Evolutionary conservation across 2,888 invertebrate genomes (phyloP).

Genomic region (Resseliella maxima): DNA sequence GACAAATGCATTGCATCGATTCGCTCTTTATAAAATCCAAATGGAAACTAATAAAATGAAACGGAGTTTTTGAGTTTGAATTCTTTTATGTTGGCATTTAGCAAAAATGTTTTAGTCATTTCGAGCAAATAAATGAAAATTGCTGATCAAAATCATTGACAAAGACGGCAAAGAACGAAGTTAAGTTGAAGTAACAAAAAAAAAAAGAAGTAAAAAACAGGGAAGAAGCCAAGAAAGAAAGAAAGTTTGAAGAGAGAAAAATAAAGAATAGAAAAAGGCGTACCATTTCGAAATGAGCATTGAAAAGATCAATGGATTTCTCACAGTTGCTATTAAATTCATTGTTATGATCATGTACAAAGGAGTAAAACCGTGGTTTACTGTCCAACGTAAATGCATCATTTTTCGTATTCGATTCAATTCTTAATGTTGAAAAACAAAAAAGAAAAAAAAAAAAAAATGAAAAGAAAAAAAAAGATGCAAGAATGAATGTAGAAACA

Average conservation of each 20-base stretch:
- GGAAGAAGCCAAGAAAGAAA: not conserved
- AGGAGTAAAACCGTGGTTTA: not conserved
- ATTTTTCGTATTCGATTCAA: not conserved
- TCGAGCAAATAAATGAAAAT: not conserved
- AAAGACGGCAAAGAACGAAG: not conserved
- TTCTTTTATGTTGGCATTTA: not conserved
- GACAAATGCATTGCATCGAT: too few relatives aligned
- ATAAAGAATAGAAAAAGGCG: not conserved
- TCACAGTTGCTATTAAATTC: not conserved
- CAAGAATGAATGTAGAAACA: too few relatives aligned
- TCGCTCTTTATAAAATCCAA: not conserved
- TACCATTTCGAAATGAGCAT: not conserved
- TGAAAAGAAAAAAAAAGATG: too few relatives aligned
- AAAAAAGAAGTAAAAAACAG: not conserved
- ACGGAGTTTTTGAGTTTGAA: not conserved
- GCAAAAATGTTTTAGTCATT: slow-evolving; percentile 3
- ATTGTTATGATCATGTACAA: not conserved
- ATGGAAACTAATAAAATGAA: not conserved
- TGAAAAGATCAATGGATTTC: slow-evolving; percentile 7
- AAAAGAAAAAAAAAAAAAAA: not conserved
- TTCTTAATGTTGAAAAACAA: not conserved
- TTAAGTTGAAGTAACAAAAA: not conserved
- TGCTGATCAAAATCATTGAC: not conserved
- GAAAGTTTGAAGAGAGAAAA: not conserved
- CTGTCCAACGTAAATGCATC: slow-evolving; percentile 17